Evolutionary conservation across 2,888 invertebrate species (phyloP).

Genomic region (Allolobophora icterica): DNA sequence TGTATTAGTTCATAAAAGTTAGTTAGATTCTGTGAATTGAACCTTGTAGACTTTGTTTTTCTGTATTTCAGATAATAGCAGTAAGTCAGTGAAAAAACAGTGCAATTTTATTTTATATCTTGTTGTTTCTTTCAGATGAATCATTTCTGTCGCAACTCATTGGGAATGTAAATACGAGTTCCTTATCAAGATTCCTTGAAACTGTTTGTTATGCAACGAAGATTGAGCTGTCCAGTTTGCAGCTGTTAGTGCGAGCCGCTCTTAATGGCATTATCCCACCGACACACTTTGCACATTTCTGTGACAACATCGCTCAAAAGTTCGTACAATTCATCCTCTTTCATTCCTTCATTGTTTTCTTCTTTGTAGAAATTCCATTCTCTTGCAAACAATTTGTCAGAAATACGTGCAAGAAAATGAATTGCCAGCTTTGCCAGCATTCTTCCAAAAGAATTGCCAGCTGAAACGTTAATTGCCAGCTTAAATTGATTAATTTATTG

Average conservation of each 20-base stretch:
- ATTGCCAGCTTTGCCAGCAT: background rate
- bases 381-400: background rate
- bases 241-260: slow-evolving; percentile 1
- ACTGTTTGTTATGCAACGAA: background rate
- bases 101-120: background rate
- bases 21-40: background rate
- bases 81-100: background rate
- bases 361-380: background rate
- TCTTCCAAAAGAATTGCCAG: too few relatives aligned
- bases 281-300: background rate
- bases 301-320: background rate
- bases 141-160: background rate
- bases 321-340: background rate
- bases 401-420: background rate
- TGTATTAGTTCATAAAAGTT: background rate
- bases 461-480: too few relatives aligned
- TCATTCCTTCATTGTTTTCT: background rate
- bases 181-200: slow-evolving; percentile 11
- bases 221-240: background rate
- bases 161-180: background rate
- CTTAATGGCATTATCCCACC: background rate
- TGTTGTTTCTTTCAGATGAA: background rate
- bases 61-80: background rate
- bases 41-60: background rate
- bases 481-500: too few relatives aligned